These are phyloP conservation scores for Tragelaphus scriptus DNA, from an alignment of 2,113 vertebrate species.

Conservation along the genomic window DNA sequence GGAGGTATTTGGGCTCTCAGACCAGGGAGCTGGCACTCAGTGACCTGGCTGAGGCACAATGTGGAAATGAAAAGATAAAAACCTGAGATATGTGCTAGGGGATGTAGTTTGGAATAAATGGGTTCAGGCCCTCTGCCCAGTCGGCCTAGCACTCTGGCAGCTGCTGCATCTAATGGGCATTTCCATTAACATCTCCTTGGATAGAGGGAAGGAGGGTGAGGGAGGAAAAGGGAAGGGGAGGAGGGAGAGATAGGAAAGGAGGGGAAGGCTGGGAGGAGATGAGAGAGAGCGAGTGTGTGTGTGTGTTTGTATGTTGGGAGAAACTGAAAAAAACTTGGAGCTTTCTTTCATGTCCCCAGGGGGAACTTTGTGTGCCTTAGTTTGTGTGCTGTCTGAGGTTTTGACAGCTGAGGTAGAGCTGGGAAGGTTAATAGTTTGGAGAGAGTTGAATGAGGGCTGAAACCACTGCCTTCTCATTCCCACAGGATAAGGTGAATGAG, in stretches of 20 bases:
- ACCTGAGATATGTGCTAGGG: constrained; percentile 28
- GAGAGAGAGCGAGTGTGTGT: not conserved
- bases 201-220: not conserved
- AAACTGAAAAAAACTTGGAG: not conserved
- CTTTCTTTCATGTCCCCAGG: not conserved
- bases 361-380: not conserved
- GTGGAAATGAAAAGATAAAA: constrained; percentile 60
- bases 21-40: not conserved
- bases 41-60: constrained; percentile 19
- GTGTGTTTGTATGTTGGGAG: not conserved
- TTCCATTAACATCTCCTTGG: constrained; percentile 50
- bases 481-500: not conserved
- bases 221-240: not conserved
- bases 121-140: constrained; percentile 59
- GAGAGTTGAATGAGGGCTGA: not conserved
- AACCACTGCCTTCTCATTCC: not conserved
- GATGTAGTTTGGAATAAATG: constrained; percentile 53
- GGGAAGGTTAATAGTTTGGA: not conserved
- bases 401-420: not conserved
- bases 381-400: not conserved
- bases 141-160: constrained; percentile 17
- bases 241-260: not conserved
- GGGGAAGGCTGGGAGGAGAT: not conserved
- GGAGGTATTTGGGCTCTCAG: constrained; percentile 11
- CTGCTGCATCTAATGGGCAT: constrained; percentile 37